Evolutionary conservation across 2,888 invertebrate genomes (phyloP).

Genomic region (Noctuana brunneofusca): DNA sequence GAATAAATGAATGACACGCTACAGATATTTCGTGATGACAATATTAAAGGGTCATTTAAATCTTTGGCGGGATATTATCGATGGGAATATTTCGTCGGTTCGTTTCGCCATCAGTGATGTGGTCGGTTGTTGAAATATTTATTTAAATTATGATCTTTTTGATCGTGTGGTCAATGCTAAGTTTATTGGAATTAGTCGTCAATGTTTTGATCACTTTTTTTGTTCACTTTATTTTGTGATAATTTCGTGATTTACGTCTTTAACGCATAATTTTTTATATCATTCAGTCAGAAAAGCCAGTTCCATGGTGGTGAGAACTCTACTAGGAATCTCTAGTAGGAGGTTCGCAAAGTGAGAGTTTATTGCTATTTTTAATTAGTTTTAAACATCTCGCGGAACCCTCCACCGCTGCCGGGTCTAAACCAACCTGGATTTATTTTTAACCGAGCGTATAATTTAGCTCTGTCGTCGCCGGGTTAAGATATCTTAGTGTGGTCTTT

Average conservation of each 20-base stretch:
- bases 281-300: too few relatives aligned
- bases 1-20: slow-evolving; percentile 35
- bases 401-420: slow-evolving; percentile 24
- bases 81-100: slow-evolving; percentile 10
- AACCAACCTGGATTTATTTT: slow-evolving; percentile 50
- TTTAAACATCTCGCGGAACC: slow-evolving; percentile 47
- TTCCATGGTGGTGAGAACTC: too few relatives aligned
- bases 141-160: neutral
- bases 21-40: slow-evolving; percentile 34
- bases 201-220: too few relatives aligned
- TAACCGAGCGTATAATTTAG: slow-evolving; percentile 74
- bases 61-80: slow-evolving; percentile 25
- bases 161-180: too few relatives aligned
- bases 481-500: slow-evolving; percentile 69
- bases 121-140: neutral
- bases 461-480: slow-evolving; percentile 60
- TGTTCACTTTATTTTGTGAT: too few relatives aligned
- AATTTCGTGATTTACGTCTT: neutral
- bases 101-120: neutral
- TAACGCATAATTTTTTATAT: neutral
- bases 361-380: too few relatives aligned
- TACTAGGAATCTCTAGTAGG: too few relatives aligned
- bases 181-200: too few relatives aligned
- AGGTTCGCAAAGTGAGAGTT: too few relatives aligned
- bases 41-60: slow-evolving; percentile 28